Conservation (phyloP, 2,797 vertebrate species). For the Podargus strigoides region DNA sequence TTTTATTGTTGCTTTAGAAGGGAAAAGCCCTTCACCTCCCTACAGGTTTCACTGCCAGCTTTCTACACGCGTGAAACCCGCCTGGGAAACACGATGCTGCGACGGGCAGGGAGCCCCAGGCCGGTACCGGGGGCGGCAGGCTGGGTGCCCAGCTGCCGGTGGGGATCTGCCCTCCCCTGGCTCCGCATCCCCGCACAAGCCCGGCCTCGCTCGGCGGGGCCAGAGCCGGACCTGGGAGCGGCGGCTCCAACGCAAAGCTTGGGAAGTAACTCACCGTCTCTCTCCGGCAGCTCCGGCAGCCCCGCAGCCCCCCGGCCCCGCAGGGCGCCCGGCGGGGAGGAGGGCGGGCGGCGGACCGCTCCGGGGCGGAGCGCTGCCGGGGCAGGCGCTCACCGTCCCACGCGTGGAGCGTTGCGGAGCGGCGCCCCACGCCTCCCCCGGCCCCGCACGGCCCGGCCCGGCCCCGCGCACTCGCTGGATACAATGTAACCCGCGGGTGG, state of each 20-base stretch:
- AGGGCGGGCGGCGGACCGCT: not conserved
- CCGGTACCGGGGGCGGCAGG: not conserved
- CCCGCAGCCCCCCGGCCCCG: not conserved
- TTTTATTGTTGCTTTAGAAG: no score
- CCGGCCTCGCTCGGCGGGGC: not conserved
- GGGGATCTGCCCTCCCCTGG: not conserved
- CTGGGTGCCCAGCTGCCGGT: no score
- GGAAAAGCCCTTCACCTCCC: not conserved
- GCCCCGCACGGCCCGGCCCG: not conserved
- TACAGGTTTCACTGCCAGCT: not conserved
- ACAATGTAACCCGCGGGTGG: not conserved
- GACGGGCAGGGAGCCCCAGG: no score
- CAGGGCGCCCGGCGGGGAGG: not conserved
- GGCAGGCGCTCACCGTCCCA: not conserved
- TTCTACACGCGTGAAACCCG: not conserved
- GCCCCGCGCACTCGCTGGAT: not conserved
- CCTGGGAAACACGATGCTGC: not conserved
- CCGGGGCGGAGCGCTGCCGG: not conserved
- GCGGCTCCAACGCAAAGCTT: rapidly evolving
- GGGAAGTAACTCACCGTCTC: not conserved
- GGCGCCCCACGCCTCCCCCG: not conserved
- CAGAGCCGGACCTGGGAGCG: not conserved
- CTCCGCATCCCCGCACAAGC: not conserved
- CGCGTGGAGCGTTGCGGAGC: not conserved
- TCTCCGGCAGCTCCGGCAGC: not conserved